These are phyloP conservation scores for Apis mellifera DNA, from an alignment of 1,140 invertebrate genomes.

Conservation along the genomic window Amel_HAv3.1 CM009938.2:11885001-11885500, in stretches of 20 bases:
- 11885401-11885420: neutral
- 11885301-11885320: neutral
- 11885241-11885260: neutral
- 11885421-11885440: too few species aligned
- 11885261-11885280: neutral
- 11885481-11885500: neutral
- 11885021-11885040: constrained; percentile 28
- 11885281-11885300: neutral
- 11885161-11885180: constrained; percentile 23
- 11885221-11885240: neutral
- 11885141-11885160: constrained; percentile 25
- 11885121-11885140: constrained; percentile 52
- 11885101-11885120: constrained; percentile 49
- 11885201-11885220: neutral
- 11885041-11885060: constrained; percentile 24
- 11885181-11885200: neutral
- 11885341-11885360: too few species aligned
- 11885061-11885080: constrained; percentile 30
- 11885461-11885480: neutral
- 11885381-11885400: neutral
- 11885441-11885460: neutral
- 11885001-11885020: constrained; percentile 44
- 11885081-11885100: constrained; percentile 43
- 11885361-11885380: too few species aligned
- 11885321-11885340: neutral